These are phyloP conservation scores for Beroe forskalii DNA, from an alignment of 37 sponge, comb jelly and placozoan genomes.

Conservation along the genomic window DNA sequence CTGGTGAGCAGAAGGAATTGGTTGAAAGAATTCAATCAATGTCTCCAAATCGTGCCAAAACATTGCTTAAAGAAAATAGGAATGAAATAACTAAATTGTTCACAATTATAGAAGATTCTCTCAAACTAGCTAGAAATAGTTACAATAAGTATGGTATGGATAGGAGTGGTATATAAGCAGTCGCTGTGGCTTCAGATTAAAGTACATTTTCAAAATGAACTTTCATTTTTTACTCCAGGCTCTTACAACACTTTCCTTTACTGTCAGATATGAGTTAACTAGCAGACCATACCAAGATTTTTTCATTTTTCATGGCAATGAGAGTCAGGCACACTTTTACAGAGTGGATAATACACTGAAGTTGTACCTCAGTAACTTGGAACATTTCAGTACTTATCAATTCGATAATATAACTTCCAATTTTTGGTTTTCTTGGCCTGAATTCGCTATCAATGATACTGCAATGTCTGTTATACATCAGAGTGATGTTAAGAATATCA, in stretches of 20 bases:
- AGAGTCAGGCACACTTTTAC: neutral
- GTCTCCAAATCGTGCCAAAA: neutral
- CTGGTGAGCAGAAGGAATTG: neutral
- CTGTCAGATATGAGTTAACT: neutral
- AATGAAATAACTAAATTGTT: neutral
- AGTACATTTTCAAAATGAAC: neutral
- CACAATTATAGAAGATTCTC: slow-evolving; percentile 15
- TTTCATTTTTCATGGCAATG: neutral
- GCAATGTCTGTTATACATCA: neutral
- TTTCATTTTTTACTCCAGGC: neutral
- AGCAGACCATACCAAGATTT: neutral
- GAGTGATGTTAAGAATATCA: neutral
- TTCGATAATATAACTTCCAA: neutral
- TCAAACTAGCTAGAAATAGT: neutral
- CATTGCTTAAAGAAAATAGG: neutral
- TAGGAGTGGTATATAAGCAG: neutral
- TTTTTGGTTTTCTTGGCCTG: neutral
- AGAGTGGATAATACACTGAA: neutral
- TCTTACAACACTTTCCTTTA: neutral
- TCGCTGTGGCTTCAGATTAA: neutral
- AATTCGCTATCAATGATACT: neutral
- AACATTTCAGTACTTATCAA: neutral
- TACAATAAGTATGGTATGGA: neutral
- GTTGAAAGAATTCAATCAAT: neutral
- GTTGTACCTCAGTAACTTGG: neutral